Evolutionary conservation across 2,797 vertebrate species (phyloP).

Genomic region (Argya squamiceps): DNA sequence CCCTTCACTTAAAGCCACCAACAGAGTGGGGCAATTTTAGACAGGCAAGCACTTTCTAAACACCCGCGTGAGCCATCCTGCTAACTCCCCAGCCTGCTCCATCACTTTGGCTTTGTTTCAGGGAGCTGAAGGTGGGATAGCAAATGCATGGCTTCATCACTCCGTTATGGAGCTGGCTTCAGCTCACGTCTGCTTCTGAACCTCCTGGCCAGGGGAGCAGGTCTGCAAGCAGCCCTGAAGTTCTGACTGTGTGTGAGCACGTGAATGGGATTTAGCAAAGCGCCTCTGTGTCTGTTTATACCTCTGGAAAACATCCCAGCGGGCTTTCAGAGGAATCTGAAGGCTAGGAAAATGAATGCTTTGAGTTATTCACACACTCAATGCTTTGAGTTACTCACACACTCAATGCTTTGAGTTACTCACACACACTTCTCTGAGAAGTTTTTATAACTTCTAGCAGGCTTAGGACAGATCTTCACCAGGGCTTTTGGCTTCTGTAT

Average conservation of each 20-base stretch:
- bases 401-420: neutral
- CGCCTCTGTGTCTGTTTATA: neutral
- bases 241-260: neutral
- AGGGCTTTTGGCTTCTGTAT: neutral
- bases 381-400: neutral
- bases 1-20: neutral
- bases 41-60: neutral
- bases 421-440: neutral
- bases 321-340: neutral
- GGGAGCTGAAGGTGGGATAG: neutral
- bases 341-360: neutral
- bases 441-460: neutral
- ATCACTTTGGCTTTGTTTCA: neutral
- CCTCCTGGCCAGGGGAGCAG: neutral
- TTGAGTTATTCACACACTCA: neutral
- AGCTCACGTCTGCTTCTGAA: accelerated
- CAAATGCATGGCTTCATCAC: neutral
- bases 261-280: neutral
- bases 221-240: neutral
- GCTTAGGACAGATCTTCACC: neutral
- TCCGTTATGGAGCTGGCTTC: neutral
- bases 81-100: neutral
- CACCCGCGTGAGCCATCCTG: neutral
- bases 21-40: neutral
- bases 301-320: neutral